Base-by-base conservation (phyloP, 2,113 vertebrate genomes). In the Xiphias gladius region DNA sequence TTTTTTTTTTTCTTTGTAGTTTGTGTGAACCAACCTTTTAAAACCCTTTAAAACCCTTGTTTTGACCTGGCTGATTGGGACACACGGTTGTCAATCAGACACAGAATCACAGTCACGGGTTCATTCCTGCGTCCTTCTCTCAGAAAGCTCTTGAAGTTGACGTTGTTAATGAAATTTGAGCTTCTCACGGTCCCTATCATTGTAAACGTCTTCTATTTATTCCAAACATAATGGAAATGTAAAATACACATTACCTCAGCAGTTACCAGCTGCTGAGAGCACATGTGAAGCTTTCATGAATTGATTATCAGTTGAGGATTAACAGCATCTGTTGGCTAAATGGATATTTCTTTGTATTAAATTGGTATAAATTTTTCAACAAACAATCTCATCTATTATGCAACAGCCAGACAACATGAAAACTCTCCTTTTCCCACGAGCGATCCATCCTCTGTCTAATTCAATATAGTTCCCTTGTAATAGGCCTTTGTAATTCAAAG, bases 401-500 rank as follows among this genome's bases (percentile, higher is more conserved):
- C 66, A 76, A 26, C 26, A 71, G 24, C 22, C 35, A 41, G 59
- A 65, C 37, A 75, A 73, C 75, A 87, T 26, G 52, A 78, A 50
- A 74, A 48, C 39, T 74, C n/a, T 77, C 6, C 22, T 39, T 52
- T 66, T 63, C 64, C 50, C 35, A 26, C 24, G 16, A 65, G 59
- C 74, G 62, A 43, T 46, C 22, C 14, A 59, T 43, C 41, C 62
- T 78, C 28, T 24, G 28, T 73, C 66, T 81, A 48, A 76, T 32
- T 73, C 72, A 55, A n/a, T 13, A 2, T 26, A 52, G 63, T 41
- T 73, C 59, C 86, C 68, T 22, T 61, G 68, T 62, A 62, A 82
- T 66, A 65, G 69, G 76, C 79, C 76, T 83, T 74, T 89, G 85
- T 86, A 81, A 89, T 82, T 90, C 80, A 82, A 76, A 91, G 82